Conservation (phyloP, 2,113 vertebrate genomes). For the Datnioides undecimradiatus region DNA sequence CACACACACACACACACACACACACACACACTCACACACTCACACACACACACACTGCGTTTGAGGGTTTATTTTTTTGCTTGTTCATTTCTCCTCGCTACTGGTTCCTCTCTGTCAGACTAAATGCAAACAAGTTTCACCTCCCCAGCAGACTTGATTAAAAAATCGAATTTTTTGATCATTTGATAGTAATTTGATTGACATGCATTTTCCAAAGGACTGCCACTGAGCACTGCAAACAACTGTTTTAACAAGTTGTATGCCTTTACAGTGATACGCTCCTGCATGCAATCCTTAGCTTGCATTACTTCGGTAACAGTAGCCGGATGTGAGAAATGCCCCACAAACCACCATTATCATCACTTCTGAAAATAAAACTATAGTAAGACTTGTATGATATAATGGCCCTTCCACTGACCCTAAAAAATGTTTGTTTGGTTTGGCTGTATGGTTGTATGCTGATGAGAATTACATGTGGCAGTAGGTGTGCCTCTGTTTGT, state of each 20-base stretch:
- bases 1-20: background rate
- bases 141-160: background rate
- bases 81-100: background rate
- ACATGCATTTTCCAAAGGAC: background rate
- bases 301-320: background rate
- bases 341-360: background rate
- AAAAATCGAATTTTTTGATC: too few relatives aligned
- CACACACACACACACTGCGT: slow-evolving; percentile 2
- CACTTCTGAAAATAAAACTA: background rate
- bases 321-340: background rate
- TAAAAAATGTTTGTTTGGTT: too few relatives aligned
- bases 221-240: too few relatives aligned
- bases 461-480: slow-evolving; percentile 37
- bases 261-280: background rate
- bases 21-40: background rate
- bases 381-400: background rate
- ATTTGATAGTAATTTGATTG: slow-evolving; percentile 16
- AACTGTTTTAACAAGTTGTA: too few relatives aligned
- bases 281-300: background rate
- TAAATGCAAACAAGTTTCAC: slow-evolving; percentile 32
- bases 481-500: slow-evolving; percentile 44
- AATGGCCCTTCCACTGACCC: background rate
- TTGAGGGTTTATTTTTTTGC: slow-evolving; percentile 29
- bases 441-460: slow-evolving; percentile 9
- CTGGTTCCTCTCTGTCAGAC: slow-evolving; percentile 13